phyloP scores from a whole-genome alignment of 2,888 invertebrate species.

The Philereme transversata region DNA sequence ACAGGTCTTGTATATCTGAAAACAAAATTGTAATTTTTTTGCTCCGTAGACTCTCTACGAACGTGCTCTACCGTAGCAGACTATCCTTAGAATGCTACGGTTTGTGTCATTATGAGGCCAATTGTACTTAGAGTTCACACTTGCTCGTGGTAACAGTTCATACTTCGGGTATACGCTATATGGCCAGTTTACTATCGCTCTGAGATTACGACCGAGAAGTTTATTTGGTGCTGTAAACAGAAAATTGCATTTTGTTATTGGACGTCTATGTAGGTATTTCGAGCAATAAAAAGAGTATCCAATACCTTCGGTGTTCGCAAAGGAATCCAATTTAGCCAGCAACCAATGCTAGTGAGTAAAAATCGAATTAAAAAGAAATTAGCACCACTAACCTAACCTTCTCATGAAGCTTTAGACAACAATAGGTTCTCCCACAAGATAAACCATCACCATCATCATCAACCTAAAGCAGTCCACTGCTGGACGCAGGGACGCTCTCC shows the following conservation, averaged over 20 bases:
- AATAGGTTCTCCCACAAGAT: no score
- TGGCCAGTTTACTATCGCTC: constrained; percentile 13
- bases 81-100: background rate
- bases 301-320: constrained; percentile 19
- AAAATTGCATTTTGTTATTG: constrained; percentile 42
- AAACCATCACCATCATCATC: no score
- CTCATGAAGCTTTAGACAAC: no score
- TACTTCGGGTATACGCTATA: background rate
- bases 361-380: background rate
- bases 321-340: constrained; percentile 23
- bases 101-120: background rate
- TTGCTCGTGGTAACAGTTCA: background rate
- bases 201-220: constrained; percentile 31
- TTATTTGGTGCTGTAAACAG: constrained; percentile 43
- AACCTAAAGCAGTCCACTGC: no score
- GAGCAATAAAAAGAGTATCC: constrained; percentile 26
- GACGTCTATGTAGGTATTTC: constrained; percentile 27
- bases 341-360: background rate
- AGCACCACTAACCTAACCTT: background rate
- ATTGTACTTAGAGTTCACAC: background rate
- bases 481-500: no score
- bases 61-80: background rate
- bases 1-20: no score
- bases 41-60: background rate
- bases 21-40: background rate